These are phyloP conservation scores for Helicoverpa zea DNA, from an alignment of 1,140 invertebrate genomes.

Conservation along the genomic window DNA sequence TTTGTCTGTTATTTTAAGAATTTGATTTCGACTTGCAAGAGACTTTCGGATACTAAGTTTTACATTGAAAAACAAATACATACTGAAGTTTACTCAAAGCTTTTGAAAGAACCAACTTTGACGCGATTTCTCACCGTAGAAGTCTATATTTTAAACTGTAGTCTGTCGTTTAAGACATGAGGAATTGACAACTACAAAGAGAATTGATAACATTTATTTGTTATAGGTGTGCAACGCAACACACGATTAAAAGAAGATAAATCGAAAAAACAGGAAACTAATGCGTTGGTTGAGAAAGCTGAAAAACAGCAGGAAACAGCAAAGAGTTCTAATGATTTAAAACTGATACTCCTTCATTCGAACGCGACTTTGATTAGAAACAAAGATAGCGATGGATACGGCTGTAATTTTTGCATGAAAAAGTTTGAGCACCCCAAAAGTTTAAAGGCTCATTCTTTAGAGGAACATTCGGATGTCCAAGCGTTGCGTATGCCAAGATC, in stretches of 20 bases:
- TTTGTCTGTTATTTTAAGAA: conserved; percentile 65
- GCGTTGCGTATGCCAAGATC: conserved; percentile 41
- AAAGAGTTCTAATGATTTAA: conserved; percentile 55
- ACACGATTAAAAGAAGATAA: conserved; percentile 42
- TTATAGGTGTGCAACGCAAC: conserved; percentile 55
- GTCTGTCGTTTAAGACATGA: too few relatives aligned
- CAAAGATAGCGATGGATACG: conserved; percentile 59
- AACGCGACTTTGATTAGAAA: conserved; percentile 65
- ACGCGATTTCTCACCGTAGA: background rate
- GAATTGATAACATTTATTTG: conserved; percentile 40
- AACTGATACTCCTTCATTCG: conserved; percentile 60
- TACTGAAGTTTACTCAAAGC: conserved; percentile 48
- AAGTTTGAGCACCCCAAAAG: conserved; percentile 43
- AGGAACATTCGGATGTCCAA: conserved; percentile 54
- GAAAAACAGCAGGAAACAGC: conserved; percentile 30
- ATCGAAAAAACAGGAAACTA: conserved; percentile 36
- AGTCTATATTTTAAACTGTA: background rate
- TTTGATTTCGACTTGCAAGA: too few relatives aligned
- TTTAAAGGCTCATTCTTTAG: conserved; percentile 57
- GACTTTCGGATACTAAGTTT: too few relatives aligned
- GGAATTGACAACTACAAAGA: background rate
- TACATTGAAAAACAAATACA: too few relatives aligned
- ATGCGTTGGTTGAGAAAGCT: conserved; percentile 7
- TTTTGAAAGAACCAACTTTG: background rate
- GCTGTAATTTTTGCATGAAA: conserved; percentile 61